Base-by-base conservation (phyloP, 2,113 vertebrate species). In the Rousettus leschenaultii region DNA sequence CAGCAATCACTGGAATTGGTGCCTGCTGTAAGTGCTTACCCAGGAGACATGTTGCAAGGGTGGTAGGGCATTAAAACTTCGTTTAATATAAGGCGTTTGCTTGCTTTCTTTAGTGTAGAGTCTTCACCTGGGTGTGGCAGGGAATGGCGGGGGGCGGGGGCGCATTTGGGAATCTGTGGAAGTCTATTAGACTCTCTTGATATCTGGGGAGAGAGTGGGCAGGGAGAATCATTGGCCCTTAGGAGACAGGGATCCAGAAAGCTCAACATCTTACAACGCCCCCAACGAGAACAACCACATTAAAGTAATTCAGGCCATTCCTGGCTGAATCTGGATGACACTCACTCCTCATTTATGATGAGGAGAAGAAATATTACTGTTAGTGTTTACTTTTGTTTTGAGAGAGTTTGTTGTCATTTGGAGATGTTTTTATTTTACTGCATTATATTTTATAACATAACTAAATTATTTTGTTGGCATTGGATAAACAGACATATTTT, bases 331-430 rank as follows among this genome's bases (percentile, higher is more conserved):
- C 35, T 59, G 18, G 33, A 22, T 24, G 79, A 63, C 24, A 38
- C 90, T 7, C 26, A 7, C 55, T 35, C 24, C 68, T 86, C 48
- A 82, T 28, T 16, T 28, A 28, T 84, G 55, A 38, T 65, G 61
- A 85, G 3, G 26, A 53, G 28, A 91, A 48, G 6, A 33, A 6
- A 6, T 35, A 16, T 26, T n/a, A 77, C 19, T 55, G 9, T 89
- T 55, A 68, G 28, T 22, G 38, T 79, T 88, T 92, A 93, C 85
- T 70, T 86, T 78, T 71, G n/a, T 61, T 92, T 95, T 86, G 14
- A 75, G 33, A 21, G 13, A 74, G 3, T 38, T 61, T 22, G 16
- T 24, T 38, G 6, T 68, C 75, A 40, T 61, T 63, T 57, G 7
- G 24, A 15, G 15, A 28, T 55, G 10, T 53, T 93, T 92, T 63